Conservation (phyloP, 2,888 invertebrate species). For the Catotricha subobsoleta region DNA sequence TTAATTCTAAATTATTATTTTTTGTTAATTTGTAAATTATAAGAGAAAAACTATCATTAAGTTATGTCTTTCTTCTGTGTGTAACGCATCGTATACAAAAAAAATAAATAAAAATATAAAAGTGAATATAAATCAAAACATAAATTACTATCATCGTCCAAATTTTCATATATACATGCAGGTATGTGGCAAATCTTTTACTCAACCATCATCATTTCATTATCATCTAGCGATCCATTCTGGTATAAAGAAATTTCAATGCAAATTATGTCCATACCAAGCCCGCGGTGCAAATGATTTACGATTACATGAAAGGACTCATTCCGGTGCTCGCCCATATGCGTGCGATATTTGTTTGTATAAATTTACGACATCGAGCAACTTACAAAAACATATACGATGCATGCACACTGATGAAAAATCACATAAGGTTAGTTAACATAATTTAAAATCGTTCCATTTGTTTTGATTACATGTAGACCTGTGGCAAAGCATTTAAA, state of each 20-base stretch:
- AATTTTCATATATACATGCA: background rate
- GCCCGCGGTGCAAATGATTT: conserved; percentile 11
- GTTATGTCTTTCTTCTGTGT: too few species aligned
- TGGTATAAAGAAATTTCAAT: conserved; percentile 10
- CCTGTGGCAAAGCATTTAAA: conserved; percentile 13
- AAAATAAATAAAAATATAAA: too few species aligned
- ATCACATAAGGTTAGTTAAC: conserved; percentile 12
- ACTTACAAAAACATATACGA: conserved; percentile 12
- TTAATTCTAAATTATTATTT: background rate
- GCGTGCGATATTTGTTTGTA: conserved; percentile 9
- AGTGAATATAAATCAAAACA: too few species aligned
- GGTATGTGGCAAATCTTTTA: conserved; percentile 12
- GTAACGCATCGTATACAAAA: too few species aligned
- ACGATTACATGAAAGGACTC: conserved; percentile 11
- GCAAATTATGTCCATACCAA: conserved; percentile 11
- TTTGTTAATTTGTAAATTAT: too few species aligned
- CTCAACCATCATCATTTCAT: conserved; percentile 6
- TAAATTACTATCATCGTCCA: too few species aligned
- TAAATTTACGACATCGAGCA: conserved; percentile 12
- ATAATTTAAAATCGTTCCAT: conserved; percentile 6
- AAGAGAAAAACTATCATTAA: too few species aligned
- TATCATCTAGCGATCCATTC: conserved; percentile 12
- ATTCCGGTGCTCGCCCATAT: conserved; percentile 11
- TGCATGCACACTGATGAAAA: conserved; percentile 12
- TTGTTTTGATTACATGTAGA: conserved; percentile 8